Conservation (phyloP, 1,140 invertebrate genomes). For the Homarus americanus region DNA sequence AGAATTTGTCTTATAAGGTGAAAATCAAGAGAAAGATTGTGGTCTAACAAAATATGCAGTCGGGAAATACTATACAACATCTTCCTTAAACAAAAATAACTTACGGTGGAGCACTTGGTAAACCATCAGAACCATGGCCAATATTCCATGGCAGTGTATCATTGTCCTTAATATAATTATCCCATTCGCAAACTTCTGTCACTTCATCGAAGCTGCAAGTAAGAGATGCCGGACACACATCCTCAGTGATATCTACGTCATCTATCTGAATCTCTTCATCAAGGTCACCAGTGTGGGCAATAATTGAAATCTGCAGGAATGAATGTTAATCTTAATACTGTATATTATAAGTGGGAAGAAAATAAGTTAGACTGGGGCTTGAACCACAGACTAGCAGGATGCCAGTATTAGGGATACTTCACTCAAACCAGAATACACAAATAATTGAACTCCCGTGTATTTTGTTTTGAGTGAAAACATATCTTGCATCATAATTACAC, state of each 20-base stretch:
- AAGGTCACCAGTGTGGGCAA: not conserved
- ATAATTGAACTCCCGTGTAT: too few relatives aligned
- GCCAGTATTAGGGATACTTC: too few relatives aligned
- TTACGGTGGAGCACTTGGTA: constrained; percentile 24
- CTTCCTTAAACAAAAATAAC: not conserved
- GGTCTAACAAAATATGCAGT: too few relatives aligned
- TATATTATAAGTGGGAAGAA: too few relatives aligned
- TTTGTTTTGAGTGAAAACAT: too few relatives aligned
- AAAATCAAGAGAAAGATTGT: too few relatives aligned
- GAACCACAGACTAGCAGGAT: too few relatives aligned
- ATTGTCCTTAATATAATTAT: not conserved
- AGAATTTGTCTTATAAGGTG: too few relatives aligned
- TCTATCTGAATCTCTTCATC: constrained; percentile 2
- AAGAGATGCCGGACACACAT: constrained; percentile 27
- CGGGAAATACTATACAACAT: not conserved
- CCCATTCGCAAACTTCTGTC: constrained; percentile 16
- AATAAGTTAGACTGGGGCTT: too few relatives aligned
- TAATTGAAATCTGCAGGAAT: constrained; percentile 24
- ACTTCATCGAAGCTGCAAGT: constrained; percentile 55
- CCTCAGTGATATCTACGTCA: constrained; percentile 38
- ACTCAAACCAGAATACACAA: too few relatives aligned
- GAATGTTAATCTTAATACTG: not conserved
- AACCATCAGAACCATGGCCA: constrained; percentile 8
- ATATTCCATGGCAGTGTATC: constrained; percentile 23
- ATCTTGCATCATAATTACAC: too few relatives aligned